Conservation (phyloP, 2,888 invertebrate species). For the Oligia strigilis region DNA sequence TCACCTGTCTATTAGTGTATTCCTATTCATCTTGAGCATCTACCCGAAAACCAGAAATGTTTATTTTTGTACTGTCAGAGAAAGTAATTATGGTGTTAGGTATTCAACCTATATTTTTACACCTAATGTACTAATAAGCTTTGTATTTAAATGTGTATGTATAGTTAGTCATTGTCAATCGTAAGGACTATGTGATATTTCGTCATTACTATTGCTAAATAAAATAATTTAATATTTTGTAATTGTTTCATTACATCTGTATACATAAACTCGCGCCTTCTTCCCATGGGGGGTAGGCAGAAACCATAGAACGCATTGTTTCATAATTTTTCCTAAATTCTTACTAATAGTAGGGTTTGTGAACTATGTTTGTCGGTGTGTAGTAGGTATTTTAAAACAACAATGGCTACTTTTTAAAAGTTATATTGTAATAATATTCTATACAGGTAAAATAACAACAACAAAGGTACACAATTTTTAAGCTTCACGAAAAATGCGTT, state of each 20-base stretch:
- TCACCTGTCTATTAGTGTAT: slow-evolving; percentile 4
- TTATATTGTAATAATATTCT: slow-evolving; percentile 63
- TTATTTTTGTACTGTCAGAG: slow-evolving; percentile 37
- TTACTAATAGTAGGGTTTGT: not conserved
- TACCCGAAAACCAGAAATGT: slow-evolving; percentile 8
- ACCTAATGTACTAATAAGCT: slow-evolving; percentile 36
- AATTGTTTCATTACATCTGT: slow-evolving; percentile 21
- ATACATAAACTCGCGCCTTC: not conserved
- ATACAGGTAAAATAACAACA: slow-evolving; percentile 59
- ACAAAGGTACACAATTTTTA: slow-evolving; percentile 54
- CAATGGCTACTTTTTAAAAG: slow-evolving; percentile 45
- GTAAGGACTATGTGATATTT: slow-evolving; percentile 87
- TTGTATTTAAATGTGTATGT: slow-evolving; percentile 62
- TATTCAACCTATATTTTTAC: slow-evolving; percentile 42
- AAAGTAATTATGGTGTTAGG: slow-evolving; percentile 49
- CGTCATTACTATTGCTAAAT: slow-evolving; percentile 81
- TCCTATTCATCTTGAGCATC: not conserved
- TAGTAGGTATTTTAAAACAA: slow-evolving; percentile 37
- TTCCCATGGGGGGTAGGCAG: not conserved
- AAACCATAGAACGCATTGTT: not conserved
- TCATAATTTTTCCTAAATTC: not conserved
- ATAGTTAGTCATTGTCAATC: slow-evolving; percentile 78
- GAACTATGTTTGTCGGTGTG: not conserved
- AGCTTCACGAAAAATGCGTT: slow-evolving; percentile 47
- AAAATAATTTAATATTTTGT: slow-evolving; percentile 75